Conservation (phyloP, 2,888 invertebrate species). For the Teinopalpus imperialis region DNA sequence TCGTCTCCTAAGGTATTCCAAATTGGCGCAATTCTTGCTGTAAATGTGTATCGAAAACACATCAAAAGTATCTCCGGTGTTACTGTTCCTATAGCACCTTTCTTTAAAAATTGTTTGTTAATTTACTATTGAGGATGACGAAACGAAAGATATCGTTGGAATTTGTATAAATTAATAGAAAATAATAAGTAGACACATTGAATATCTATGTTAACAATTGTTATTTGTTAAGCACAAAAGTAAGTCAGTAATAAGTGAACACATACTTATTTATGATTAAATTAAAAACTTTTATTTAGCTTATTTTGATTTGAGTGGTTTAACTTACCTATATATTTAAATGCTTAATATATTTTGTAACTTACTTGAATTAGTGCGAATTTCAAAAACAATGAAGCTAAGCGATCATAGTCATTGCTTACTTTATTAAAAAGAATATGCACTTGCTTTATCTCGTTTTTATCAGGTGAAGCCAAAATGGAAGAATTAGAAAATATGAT, state of each 20-base stretch:
- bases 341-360: too few relatives aligned
- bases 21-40: conserved; percentile 62
- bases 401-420: conserved; percentile 60
- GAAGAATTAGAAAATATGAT: conserved; percentile 70
- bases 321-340: too few relatives aligned
- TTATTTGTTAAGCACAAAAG: too few relatives aligned
- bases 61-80: conserved; percentile 54
- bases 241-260: too few relatives aligned
- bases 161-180: too few relatives aligned
- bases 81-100: conserved; percentile 48
- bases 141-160: too few relatives aligned
- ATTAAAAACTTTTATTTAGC: too few relatives aligned
- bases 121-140: too few relatives aligned
- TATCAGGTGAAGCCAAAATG: conserved; percentile 66
- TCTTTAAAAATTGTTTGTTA: conserved; percentile 43
- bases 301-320: too few relatives aligned
- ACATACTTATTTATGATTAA: too few relatives aligned
- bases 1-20: conserved; percentile 62
- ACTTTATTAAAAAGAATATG: conserved; percentile 64
- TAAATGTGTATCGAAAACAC: conserved; percentile 68
- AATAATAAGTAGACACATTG: too few relatives aligned
- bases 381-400: conserved; percentile 60
- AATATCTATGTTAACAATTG: too few relatives aligned
- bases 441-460: conserved; percentile 57
- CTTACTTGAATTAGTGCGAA: conserved; percentile 64